Evolutionary conservation across 2,113 vertebrate species (phyloP).

Genomic region (Scortum barcoo): DNA sequence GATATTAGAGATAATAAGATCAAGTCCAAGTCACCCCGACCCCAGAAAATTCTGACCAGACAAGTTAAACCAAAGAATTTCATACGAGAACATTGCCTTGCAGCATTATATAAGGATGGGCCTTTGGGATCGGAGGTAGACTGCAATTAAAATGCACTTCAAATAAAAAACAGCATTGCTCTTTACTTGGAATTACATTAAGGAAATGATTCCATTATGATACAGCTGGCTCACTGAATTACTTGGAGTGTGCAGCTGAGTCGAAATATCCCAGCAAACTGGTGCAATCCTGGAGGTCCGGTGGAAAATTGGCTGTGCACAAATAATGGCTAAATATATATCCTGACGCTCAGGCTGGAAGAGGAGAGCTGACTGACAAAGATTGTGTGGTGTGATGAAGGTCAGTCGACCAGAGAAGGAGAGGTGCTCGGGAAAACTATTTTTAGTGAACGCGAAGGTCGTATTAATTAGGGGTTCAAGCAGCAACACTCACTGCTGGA

Average conservation of each 20-base stretch:
- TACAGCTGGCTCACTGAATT: background rate
- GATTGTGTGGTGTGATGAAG: slow-evolving; percentile 13
- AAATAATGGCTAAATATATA: slow-evolving; percentile 37
- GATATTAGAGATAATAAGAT: too few relatives aligned
- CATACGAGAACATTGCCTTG: background rate
- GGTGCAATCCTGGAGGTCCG: slow-evolving; percentile 2
- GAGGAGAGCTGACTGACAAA: slow-evolving; percentile 19
- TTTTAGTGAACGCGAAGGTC: slow-evolving; percentile 9
- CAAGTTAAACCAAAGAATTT: background rate
- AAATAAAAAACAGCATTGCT: background rate
- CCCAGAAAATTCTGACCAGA: background rate
- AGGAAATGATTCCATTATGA: slow-evolving; percentile 36
- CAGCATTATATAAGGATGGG: background rate
- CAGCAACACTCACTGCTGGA: too few relatives aligned
- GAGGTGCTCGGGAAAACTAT: slow-evolving; percentile 10
- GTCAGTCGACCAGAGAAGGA: slow-evolving; percentile 13
- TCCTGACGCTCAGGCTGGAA: background rate
- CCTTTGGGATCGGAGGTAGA: background rate
- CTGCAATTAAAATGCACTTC: slow-evolving; percentile 8
- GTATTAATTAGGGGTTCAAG: too few relatives aligned
- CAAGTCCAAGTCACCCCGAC: background rate
- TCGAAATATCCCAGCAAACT: slow-evolving; percentile 25
- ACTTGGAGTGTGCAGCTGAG: background rate
- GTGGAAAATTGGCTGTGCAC: slow-evolving; percentile 46
- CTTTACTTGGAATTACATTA: slow-evolving; percentile 31